phyloP scores from a whole-genome alignment of 2,888 invertebrate species.

The Megaustenia siamemsis region DNA sequence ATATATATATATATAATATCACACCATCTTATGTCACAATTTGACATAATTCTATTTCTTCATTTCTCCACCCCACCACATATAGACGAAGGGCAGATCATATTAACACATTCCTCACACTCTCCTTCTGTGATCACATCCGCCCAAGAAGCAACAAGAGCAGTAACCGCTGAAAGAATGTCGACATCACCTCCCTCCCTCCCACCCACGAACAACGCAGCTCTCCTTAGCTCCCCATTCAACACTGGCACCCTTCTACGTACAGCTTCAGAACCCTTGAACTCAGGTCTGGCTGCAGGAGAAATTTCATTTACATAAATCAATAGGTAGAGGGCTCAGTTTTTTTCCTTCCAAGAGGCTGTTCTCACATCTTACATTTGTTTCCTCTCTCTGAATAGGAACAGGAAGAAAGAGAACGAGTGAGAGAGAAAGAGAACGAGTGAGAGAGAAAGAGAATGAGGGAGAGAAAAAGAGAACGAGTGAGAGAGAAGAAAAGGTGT shows the following conservation, averaged over 20 bases:
- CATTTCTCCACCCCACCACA: too few species aligned
- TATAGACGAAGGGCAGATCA: too few species aligned
- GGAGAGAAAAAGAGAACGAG: too few species aligned
- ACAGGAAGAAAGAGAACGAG: background rate
- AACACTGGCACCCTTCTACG: background rate
- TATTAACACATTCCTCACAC: too few species aligned
- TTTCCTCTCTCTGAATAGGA: background rate
- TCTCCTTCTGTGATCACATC: too few species aligned
- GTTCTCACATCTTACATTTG: background rate
- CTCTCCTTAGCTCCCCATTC: background rate
- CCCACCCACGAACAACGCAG: too few species aligned
- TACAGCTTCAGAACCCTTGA: background rate
- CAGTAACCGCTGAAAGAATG: too few species aligned
- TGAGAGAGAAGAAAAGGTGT: too few species aligned
- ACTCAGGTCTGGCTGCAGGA: background rate
- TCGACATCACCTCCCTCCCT: too few species aligned
- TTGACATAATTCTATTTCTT: too few species aligned
- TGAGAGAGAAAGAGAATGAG: background rate
- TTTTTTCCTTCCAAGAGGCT: background rate
- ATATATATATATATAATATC: too few species aligned
- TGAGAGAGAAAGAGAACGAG: background rate
- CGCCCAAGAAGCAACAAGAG: background rate
- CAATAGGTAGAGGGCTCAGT: background rate
- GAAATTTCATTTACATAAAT: slow-evolving; percentile 2
- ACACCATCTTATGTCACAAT: too few species aligned